Evolutionary conservation across 2,113 vertebrate genomes (phyloP).

Genomic region (Rafetus swinhoei): DNA sequence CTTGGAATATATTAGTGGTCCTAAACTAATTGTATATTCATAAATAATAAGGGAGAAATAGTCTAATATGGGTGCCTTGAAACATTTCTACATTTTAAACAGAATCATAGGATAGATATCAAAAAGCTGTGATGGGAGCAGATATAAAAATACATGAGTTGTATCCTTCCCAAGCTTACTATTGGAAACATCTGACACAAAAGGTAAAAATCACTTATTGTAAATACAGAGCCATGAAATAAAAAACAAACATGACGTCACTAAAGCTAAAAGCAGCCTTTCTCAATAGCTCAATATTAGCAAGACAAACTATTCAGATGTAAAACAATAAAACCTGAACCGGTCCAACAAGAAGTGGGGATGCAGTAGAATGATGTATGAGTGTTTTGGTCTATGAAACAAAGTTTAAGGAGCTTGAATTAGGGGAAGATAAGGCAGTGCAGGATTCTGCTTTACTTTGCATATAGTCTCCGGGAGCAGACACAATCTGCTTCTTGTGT

Average conservation of each 20-base stretch:
- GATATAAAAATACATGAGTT: conserved; percentile 17
- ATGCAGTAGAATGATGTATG: neutral
- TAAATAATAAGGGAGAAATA: neutral
- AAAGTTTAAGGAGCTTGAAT: conserved; percentile 7
- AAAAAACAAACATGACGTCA: neutral
- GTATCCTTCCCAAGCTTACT: neutral
- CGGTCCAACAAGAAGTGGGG: neutral
- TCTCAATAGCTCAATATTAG: neutral
- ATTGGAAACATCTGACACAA: conserved; percentile 8
- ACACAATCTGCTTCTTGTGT: neutral
- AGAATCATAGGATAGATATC: neutral
- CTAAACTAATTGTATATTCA: neutral
- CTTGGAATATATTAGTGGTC: neutral
- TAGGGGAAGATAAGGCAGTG: neutral
- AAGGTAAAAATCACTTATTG: neutral
- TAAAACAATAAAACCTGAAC: conserved; percentile 21
- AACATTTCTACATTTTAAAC: conserved; percentile 20
- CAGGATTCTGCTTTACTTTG: conserved; percentile 21
- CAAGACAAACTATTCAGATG: neutral
- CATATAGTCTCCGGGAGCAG: conserved; percentile 22
- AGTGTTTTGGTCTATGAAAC: neutral
- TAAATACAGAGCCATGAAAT: neutral
- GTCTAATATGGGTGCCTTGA: neutral
- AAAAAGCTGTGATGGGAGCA: neutral
- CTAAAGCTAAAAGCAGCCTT: conserved; percentile 2